Conservation (phyloP, 1,140 invertebrate genomes). For the Pachyrhynchus sulphureomaculatus region DNA sequence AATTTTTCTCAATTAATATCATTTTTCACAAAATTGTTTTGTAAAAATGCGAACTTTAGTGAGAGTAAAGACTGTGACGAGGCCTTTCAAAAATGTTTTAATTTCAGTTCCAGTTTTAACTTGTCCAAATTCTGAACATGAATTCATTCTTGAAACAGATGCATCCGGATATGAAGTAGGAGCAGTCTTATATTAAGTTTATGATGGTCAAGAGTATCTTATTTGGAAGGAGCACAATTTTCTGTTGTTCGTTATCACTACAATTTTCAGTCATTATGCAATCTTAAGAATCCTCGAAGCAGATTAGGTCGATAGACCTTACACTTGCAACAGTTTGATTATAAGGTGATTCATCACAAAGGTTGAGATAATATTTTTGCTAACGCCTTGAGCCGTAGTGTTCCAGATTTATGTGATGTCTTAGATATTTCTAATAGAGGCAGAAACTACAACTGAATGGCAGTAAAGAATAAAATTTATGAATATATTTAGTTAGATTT, state of each 20-base stretch:
- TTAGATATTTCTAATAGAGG: too few relatives aligned
- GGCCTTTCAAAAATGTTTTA: conserved; percentile 21
- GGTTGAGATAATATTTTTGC: too few relatives aligned
- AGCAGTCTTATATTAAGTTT: conserved; percentile 31
- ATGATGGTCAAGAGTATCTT: conserved; percentile 34
- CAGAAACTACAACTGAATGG: too few relatives aligned
- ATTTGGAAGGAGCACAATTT: conserved; percentile 52
- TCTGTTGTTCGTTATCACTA: conserved; percentile 54
- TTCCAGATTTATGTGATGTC: too few relatives aligned
- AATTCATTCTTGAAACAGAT: conserved; percentile 41
- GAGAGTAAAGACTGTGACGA: conserved; percentile 8
- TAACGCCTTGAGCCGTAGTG: too few relatives aligned
- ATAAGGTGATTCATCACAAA: too few relatives aligned
- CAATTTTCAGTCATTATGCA: conserved; percentile 52
- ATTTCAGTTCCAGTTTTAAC: conserved; percentile 21
- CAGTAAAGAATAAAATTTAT: too few relatives aligned
- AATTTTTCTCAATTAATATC: conserved; percentile 49
- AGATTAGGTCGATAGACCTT: conserved; percentile 53
- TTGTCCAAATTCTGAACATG: conserved; percentile 37
- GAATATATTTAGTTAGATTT: too few relatives aligned
- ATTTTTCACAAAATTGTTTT: conserved; percentile 36
- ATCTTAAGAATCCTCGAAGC: conserved; percentile 49
- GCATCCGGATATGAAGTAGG: conserved; percentile 34
- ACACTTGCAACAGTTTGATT: too few relatives aligned
- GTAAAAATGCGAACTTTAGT: not conserved